These are phyloP conservation scores for Semaprochilodus insignis DNA, from an alignment of 2,797 vertebrate genomes.

Conservation along the genomic window DNA sequence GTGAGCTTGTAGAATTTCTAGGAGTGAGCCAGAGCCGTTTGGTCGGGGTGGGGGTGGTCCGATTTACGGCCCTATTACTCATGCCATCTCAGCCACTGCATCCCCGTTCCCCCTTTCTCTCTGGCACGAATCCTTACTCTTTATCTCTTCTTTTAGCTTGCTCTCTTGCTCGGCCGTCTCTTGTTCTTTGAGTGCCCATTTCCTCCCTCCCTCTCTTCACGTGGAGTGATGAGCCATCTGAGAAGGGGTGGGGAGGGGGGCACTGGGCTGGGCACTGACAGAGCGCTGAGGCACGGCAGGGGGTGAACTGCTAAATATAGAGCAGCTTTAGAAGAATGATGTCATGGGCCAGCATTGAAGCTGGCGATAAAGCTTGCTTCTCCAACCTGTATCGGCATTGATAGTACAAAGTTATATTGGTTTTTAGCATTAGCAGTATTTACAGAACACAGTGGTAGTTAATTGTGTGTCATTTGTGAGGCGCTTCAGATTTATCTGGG, in stretches of 20 bases:
- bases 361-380: conserved; percentile 55
- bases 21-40: not conserved
- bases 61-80: conserved; percentile 73
- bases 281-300: conserved; percentile 75
- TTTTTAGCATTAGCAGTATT: not conserved
- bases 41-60: conserved; percentile 44
- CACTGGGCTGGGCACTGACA: conserved; percentile 69
- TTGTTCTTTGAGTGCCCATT: conserved; percentile 41
- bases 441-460: no score
- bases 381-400: conserved; percentile 16
- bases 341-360: conserved; percentile 72
- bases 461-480: no score
- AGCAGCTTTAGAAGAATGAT: conserved; percentile 77
- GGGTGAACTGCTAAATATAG: conserved; percentile 82
- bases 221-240: conserved; percentile 65
- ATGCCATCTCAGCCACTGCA: conserved; percentile 55
- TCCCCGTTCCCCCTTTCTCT: not conserved
- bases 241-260: conserved; percentile 51
- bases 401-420: not conserved
- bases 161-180: no score
- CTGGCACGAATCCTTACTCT: not conserved
- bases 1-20: not conserved
- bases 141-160: conserved; percentile 44
- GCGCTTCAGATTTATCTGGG: no score
- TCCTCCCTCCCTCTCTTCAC: conserved; percentile 60